phyloP scores from a whole-genome alignment of 2,797 vertebrate genomes.

The Neostethus bicornis region DNA sequence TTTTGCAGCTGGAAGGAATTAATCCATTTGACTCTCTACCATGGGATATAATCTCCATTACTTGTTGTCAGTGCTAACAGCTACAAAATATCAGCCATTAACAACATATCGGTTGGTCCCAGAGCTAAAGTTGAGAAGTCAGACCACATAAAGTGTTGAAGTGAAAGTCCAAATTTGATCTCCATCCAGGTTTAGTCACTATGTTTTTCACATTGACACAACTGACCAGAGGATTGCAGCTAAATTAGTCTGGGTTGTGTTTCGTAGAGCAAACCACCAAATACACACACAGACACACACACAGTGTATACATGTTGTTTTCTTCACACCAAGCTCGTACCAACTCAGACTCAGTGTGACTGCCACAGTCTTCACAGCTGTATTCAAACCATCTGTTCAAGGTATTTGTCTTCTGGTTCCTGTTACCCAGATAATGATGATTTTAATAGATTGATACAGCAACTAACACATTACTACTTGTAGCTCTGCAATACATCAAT shows the following conservation, averaged over 20 bases:
- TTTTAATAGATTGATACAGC: no score
- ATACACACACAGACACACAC: no score
- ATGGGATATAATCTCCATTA: constrained; percentile 73
- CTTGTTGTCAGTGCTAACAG: constrained; percentile 64
- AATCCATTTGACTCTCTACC: constrained; percentile 67
- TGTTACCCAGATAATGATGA: no score
- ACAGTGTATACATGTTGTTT: background rate
- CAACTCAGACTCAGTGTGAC: background rate
- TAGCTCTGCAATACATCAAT: no score
- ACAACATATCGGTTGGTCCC: constrained; percentile 63
- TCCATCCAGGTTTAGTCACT: constrained; percentile 52
- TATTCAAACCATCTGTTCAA: no score
- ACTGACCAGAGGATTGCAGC: no score
- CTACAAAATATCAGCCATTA: constrained; percentile 70
- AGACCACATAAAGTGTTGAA: constrained; percentile 58
- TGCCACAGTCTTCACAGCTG: no score
- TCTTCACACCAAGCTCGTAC: constrained; percentile 9
- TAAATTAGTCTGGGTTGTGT: constrained; percentile 15
- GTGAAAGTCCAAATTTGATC: constrained; percentile 55
- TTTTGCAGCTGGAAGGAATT: constrained; percentile 82
- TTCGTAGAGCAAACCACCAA: background rate
- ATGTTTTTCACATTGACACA: constrained; percentile 31
- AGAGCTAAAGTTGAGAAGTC: constrained; percentile 57
- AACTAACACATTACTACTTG: no score
- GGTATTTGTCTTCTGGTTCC: no score